Percentiles rank a stretch among this genome's conserved stretches.
phyloP scores from a whole-genome alignment of 2,888 invertebrate species.

The Oxystoma pomonae region DNA sequence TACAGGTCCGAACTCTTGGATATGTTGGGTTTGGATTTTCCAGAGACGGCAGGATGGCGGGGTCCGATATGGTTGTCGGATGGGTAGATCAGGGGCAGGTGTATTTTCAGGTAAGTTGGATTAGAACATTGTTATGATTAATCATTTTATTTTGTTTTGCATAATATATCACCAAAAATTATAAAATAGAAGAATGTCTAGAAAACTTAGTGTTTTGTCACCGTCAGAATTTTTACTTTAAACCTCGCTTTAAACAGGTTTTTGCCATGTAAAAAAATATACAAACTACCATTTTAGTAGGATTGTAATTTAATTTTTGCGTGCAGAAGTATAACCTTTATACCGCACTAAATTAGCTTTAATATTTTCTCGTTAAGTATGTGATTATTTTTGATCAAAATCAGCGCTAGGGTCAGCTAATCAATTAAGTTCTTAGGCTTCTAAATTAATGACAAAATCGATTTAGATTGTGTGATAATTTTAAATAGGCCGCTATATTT shows the following conservation, averaged over 20 bases:
- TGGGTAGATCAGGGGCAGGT: slow-evolving; percentile 83
- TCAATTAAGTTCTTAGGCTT: neutral
- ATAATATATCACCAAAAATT: too few species aligned
- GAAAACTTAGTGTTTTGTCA: too few species aligned
- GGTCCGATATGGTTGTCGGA: slow-evolving; percentile 83
- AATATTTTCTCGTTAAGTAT: neutral
- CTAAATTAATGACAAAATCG: neutral
- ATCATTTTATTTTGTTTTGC: too few species aligned
- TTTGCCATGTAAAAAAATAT: neutral
- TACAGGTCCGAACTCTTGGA: slow-evolving; percentile 79
- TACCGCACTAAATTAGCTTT: neutral
- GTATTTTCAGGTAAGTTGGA: slow-evolving; percentile 76
- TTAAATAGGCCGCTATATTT: neutral
- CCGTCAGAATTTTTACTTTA: too few species aligned
- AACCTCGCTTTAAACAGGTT: too few species aligned
- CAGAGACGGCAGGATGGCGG: slow-evolving; percentile 71
- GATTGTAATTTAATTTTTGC: neutral
- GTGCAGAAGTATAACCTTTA: neutral
- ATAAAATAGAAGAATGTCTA: too few species aligned
- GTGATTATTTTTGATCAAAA: neutral
- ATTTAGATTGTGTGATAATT: neutral
- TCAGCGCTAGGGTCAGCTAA: neutral
- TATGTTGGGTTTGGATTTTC: slow-evolving; percentile 88
- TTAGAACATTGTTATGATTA: too few species aligned
- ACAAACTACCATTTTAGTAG: neutral